Percentiles rank a stretch among this genome's conserved stretches.
These are phyloP conservation scores for Drosophila sproati DNA, from an alignment of 1,140 invertebrate genomes.

Conservation along the genomic window DNA sequence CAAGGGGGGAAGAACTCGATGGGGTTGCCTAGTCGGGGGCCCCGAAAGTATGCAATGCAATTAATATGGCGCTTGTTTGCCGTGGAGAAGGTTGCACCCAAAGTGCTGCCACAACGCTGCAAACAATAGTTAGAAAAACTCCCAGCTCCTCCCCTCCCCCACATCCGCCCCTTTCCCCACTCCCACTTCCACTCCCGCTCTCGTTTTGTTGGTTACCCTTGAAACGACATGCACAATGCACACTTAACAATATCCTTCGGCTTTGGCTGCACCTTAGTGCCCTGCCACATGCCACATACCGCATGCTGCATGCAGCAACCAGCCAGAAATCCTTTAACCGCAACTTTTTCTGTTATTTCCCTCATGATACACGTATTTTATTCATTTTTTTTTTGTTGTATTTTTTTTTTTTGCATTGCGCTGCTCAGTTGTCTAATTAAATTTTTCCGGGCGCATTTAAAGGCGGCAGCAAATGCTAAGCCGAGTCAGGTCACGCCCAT, in stretches of 20 bases:
- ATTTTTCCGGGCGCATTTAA: constrained; percentile 69
- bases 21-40: not conserved
- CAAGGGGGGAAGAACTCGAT: not conserved
- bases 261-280: constrained; percentile 25
- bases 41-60: constrained; percentile 77
- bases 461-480: constrained; percentile 41
- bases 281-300: constrained; percentile 35
- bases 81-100: constrained; percentile 28
- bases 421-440: constrained; percentile 76
- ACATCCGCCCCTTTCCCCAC: not conserved
- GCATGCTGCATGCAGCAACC: constrained; percentile 43
- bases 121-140: constrained; percentile 56
- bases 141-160: constrained; percentile 15
- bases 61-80: constrained; percentile 60
- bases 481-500: constrained; percentile 11
- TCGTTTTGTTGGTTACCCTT: constrained; percentile 59
- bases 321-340: constrained; percentile 29
- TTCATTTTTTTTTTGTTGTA: too few relatives aligned
- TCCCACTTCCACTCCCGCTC: not conserved
- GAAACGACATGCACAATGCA: constrained; percentile 66
- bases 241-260: constrained; percentile 50
- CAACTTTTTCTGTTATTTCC: constrained; percentile 46
- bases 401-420: constrained; percentile 20
- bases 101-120: constrained; percentile 35
- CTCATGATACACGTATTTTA: constrained; percentile 6